Percentiles rank a stretch among this genome's conserved stretches.
Conservation (phyloP, 1,140 invertebrate species). For the Heterodera carotae region DNA sequence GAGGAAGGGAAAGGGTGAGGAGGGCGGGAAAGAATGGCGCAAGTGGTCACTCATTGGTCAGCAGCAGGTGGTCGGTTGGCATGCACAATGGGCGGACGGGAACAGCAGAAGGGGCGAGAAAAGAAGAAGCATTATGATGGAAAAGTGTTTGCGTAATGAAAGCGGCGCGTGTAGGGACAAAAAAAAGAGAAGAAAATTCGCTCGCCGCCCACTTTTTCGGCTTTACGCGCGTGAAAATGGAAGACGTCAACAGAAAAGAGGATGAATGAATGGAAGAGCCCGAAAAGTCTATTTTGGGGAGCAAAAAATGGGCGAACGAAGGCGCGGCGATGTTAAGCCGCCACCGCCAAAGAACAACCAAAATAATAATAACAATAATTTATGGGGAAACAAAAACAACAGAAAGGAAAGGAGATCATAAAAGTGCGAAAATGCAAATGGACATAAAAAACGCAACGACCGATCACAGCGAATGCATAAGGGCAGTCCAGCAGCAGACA, state of each 20-base stretch:
- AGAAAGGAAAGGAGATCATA: not conserved
- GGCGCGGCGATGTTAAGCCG: too few relatives aligned
- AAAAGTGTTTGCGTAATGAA: not conserved
- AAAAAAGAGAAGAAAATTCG: too few relatives aligned
- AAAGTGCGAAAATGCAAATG: not conserved
- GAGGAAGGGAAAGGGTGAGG: too few relatives aligned
- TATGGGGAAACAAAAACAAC: not conserved
- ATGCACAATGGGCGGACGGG: not conserved
- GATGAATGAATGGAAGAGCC: not conserved
- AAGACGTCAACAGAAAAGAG: not conserved
- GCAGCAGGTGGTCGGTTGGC: too few relatives aligned
- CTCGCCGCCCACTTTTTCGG: too few relatives aligned
- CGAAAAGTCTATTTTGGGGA: not conserved
- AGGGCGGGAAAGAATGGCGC: too few relatives aligned
- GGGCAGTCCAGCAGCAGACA: not conserved
- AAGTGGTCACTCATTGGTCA: too few relatives aligned
- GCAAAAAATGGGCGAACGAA: not conserved
- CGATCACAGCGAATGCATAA: not conserved
- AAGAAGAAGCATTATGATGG: not conserved
- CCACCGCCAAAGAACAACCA: too few relatives aligned
- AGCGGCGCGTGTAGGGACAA: not conserved
- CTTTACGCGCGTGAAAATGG: not conserved
- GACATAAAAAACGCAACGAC: too few relatives aligned
- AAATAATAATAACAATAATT: not conserved
- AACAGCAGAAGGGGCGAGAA: not conserved